Evolutionary conservation across 1,140 invertebrate genomes (phyloP), one percentile per base, ranked within the genome.

Genomic region (Geopemphigus sp.): DNA sequence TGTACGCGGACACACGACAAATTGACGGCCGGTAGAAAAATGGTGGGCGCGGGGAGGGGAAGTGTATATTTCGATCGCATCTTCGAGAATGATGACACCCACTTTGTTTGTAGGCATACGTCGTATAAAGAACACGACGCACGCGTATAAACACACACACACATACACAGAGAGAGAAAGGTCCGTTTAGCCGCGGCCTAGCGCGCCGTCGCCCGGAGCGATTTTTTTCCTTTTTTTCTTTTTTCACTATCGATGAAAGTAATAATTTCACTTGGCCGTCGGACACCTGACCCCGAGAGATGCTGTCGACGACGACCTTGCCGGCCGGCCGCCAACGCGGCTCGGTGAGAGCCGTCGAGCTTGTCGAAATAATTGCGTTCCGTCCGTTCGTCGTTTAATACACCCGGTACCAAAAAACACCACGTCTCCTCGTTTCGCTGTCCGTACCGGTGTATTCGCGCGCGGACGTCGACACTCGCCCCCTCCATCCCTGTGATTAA

Each of bases 191-290:
- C n/a, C n/a, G n/a, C n/a, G n/a, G n/a, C n/a, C n/a, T n/a, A n/a
- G n/a, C n/a, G n/a, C n/a, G n/a, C n/a, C n/a, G n/a, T n/a, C n/a
- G n/a, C n/a, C n/a, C n/a, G n/a, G n/a, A n/a, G n/a, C n/a, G n/a
- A n/a, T n/a, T n/a, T n/a, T n/a, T n/a, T n/a, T 64, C 63, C 63
- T 5, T 12, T 39, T n/a, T n/a, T 19, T 17, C 17, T 54, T n/a
- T 64, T 12, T 32, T 39, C 8, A 8, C 29, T 19, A 29, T 73
- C 70, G n/a, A 57, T 59, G 72, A 74, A 74, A 74, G 72, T 74
- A 56, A 74, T 57, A 74, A 57, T 74, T 74, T 74, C 72, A 74
- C 72, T 74, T 29, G 54, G 17, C 54, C 29, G 22, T 59, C 24
- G 72, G 54, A n/a, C n/a, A 26, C 24, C 29, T 57, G 53, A 57